phyloP scores from a whole-genome alignment of 2,797 vertebrate genomes.

The Sebastes hubbsi region DNA sequence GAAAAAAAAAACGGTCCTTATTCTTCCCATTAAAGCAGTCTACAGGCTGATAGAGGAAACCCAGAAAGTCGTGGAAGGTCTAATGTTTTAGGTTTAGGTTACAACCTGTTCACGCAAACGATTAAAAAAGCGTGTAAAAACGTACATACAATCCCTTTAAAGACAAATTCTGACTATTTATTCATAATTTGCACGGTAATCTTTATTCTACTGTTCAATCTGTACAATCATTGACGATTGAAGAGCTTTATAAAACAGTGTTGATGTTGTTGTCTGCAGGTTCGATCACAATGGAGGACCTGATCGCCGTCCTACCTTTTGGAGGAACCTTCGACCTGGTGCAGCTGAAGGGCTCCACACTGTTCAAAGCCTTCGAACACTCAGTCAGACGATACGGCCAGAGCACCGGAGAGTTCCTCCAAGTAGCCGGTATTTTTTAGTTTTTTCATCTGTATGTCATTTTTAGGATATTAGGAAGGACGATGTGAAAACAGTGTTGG shows the following conservation, averaged over 20 bases:
- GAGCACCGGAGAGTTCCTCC: conserved; percentile 90
- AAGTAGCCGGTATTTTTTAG: conserved; percentile 88
- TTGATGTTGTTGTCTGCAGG: conserved; percentile 71
- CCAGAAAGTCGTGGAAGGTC: too few species aligned
- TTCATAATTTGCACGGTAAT: neutral
- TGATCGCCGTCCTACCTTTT: conserved; percentile 90
- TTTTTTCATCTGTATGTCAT: neutral
- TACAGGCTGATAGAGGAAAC: too few species aligned
- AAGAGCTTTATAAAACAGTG: too few species aligned
- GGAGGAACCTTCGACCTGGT: conserved; percentile 91
- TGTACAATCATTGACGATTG: too few species aligned
- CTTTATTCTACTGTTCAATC: neutral
- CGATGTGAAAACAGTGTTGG: neutral
- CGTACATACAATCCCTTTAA: too few species aligned
- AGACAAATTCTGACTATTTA: neutral
- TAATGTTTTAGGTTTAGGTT: too few species aligned
- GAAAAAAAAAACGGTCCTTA: fast-evolving
- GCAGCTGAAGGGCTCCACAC: conserved; percentile 87
- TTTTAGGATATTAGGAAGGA: too few species aligned
- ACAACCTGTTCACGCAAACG: too few species aligned
- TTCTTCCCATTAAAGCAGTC: too few species aligned
- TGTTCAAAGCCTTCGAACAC: conserved; percentile 90
- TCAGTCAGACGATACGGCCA: conserved; percentile 85
- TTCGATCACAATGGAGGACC: conserved; percentile 89
- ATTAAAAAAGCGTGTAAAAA: fast-evolving